Evolutionary conservation across 2,888 invertebrate species (phyloP).

Genomic region (Poecilus cupreus): DNA sequence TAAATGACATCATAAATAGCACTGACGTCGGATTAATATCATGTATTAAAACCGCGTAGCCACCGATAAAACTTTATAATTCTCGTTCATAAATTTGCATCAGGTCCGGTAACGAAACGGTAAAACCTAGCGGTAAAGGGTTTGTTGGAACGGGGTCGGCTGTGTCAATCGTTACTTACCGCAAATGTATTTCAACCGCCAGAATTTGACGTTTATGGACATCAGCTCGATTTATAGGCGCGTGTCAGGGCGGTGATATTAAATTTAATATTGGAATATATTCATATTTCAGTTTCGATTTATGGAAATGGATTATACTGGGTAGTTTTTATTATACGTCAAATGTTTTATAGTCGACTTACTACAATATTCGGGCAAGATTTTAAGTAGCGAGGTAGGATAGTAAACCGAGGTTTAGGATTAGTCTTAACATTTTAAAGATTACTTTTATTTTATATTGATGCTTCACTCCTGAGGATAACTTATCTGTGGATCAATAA

Average conservation of each 20-base stretch:
- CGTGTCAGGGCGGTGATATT: not conserved
- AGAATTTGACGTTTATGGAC: conserved; percentile 14
- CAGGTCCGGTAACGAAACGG: not conserved
- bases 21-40: conserved; percentile 31
- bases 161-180: conserved; percentile 6
- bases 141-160: conserved; percentile 1
- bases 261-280: conserved; percentile 15
- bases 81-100: conserved; percentile 13
- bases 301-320: conserved; percentile 13
- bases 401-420: too few relatives aligned
- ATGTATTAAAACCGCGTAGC: conserved; percentile 2
- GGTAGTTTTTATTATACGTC: not conserved
- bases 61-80: conserved; percentile 48
- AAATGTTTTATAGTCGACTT: not conserved
- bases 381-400: too few relatives aligned
- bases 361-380: conserved; percentile 13
- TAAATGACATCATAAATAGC: conserved; percentile 39
- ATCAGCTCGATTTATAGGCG: not conserved
- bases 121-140: not conserved
- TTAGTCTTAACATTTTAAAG: too few relatives aligned
- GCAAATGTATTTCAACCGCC: conserved; percentile 20
- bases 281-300: conserved; percentile 27
- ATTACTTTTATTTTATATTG: too few relatives aligned
- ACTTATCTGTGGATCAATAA: too few relatives aligned
- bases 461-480: too few relatives aligned